phyloP scores from a whole-genome alignment of 2,888 invertebrate species.

The Thumatha senex region DNA sequence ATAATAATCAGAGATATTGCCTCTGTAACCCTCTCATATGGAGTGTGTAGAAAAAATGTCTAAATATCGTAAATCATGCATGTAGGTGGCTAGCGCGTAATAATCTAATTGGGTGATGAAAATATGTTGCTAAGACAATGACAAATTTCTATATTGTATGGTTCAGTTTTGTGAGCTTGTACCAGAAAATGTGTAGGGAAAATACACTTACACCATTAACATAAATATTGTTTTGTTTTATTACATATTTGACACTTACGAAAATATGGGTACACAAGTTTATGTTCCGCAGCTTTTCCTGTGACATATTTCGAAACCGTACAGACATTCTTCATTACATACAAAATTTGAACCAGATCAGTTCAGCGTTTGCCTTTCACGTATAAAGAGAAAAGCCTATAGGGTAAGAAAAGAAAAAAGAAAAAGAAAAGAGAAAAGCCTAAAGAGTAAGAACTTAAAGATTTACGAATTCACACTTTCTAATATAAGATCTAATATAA shows the following conservation, averaged over 20 bases:
- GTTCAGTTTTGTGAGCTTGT: slow-evolving; percentile 2
- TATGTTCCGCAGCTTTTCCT: not conserved
- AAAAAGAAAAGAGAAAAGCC: no score
- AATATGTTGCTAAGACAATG: slow-evolving; percentile 24
- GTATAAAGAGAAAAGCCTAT: no score
- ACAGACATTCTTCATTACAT: no score
- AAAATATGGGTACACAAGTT: not conserved
- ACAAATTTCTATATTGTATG: slow-evolving; percentile 25
- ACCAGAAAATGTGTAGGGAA: not conserved
- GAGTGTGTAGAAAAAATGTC: slow-evolving; percentile 44
- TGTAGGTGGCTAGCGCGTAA: slow-evolving; percentile 42
- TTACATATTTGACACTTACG: not conserved
- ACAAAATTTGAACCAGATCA: no score
- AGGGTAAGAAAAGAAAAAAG: no score
- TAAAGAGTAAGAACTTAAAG: no score
- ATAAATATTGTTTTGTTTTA: not conserved
- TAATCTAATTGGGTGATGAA: slow-evolving; percentile 46
- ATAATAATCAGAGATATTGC: slow-evolving; percentile 74
- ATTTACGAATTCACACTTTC: no score
- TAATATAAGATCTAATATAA: no score
- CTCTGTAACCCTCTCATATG: slow-evolving; percentile 48
- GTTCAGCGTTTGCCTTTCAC: no score
- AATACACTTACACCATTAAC: not conserved
- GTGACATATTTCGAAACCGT: not conserved
- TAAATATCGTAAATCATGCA: slow-evolving; percentile 56